Evolutionary conservation across 2,888 invertebrate genomes (phyloP).

Genomic region (Malthinus flaveolus): DNA sequence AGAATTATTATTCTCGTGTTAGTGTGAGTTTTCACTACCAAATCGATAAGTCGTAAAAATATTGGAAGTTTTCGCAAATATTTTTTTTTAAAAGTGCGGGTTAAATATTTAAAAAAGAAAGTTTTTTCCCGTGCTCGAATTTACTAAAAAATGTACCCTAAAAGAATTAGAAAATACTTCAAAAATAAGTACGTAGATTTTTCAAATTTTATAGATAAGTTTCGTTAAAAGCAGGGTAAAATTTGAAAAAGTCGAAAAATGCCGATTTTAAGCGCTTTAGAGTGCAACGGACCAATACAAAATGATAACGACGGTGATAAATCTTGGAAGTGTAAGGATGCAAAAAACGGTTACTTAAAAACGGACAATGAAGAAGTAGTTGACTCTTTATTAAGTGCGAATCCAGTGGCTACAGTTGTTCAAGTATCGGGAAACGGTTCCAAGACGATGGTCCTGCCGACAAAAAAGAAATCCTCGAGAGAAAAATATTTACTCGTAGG

Average conservation of each 20-base stretch:
- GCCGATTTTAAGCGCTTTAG: slow-evolving; percentile 26
- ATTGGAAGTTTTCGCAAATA: slow-evolving; percentile 9
- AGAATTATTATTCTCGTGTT: slow-evolving; percentile 22
- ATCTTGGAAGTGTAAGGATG: slow-evolving; percentile 36
- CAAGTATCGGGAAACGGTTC: slow-evolving; percentile 49
- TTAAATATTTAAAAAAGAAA: too few relatives aligned
- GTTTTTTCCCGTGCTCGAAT: too few relatives aligned
- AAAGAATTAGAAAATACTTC: not conserved
- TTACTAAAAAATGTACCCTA: not conserved
- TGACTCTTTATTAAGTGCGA: slow-evolving; percentile 37
- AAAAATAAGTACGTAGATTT: not conserved
- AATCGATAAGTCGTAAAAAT: slow-evolving; percentile 23
- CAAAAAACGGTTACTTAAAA: slow-evolving; percentile 47
- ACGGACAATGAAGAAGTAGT: slow-evolving; percentile 35
- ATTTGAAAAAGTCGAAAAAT: not conserved
- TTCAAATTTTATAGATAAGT: not conserved
- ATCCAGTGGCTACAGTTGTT: slow-evolving; percentile 45
- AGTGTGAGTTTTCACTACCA: too few relatives aligned
- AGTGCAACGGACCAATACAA: slow-evolving; percentile 39
- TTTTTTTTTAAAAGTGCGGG: not conserved
- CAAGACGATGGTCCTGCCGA: slow-evolving; percentile 48
- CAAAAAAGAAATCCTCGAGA: slow-evolving; percentile 34
- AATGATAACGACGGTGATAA: slow-evolving; percentile 39
- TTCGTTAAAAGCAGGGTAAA: too few relatives aligned
- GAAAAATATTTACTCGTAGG: slow-evolving; percentile 48